Evolutionary conservation across 1,140 invertebrate species (phyloP).

Genomic region (Neodiprion lecontei): DNA sequence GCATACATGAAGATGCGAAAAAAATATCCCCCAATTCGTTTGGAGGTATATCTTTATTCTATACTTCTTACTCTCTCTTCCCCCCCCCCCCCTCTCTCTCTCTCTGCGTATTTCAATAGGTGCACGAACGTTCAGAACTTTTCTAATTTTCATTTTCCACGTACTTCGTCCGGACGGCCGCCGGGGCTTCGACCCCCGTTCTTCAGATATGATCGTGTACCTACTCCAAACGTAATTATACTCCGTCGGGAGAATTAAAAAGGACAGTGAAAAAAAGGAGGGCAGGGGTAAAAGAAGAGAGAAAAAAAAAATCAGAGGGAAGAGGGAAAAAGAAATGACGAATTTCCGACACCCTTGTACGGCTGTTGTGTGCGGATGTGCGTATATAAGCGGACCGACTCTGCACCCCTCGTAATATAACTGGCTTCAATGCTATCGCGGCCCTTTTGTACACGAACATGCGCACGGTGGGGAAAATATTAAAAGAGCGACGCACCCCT

Average conservation of each 20-base stretch:
- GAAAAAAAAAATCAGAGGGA: no score
- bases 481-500: neutral
- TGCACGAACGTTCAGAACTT: no score
- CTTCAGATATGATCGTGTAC: neutral
- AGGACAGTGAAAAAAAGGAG: neutral
- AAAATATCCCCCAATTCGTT: no score
- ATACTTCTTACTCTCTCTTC: no score
- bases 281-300: no score
- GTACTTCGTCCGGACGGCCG: no score
- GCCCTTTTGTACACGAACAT: neutral
- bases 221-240: neutral
- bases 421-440: constrained; percentile 11
- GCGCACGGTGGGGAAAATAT: neutral
- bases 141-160: no score
- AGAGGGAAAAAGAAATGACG: neutral
- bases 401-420: neutral
- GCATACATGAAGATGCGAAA: no score
- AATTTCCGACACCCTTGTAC: neutral
- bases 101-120: no score
- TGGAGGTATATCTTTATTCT: no score
- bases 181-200: no score
- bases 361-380: neutral
- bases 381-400: neutral
- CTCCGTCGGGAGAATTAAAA: neutral
- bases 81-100: no score